A percentile compares a stretch with the other conserved stretches of the same genome.
phyloP scores from a whole-genome alignment of 53 echinoderm and acorn worm genomes.

The Echinometra lucunter region DNA sequence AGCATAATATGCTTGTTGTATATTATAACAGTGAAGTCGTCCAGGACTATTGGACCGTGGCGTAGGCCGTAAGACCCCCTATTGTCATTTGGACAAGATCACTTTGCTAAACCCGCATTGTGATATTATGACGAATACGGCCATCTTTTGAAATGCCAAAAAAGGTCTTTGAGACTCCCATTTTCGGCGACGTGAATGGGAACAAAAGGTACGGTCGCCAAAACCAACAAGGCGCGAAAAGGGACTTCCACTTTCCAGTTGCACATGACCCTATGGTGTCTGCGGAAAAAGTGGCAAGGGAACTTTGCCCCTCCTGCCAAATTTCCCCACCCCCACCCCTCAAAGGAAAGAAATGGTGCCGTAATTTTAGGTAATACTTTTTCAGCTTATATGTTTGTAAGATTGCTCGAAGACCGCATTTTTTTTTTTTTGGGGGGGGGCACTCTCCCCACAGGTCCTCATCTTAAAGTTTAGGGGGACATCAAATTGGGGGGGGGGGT shows the following conservation, averaged over 20 bases:
- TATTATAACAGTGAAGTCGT: background rate
- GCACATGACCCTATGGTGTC: background rate
- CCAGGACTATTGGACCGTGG: background rate
- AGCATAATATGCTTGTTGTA: too few relatives aligned
- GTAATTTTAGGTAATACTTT: too few relatives aligned
- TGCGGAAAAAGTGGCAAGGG: too few relatives aligned
- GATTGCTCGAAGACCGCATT: too few relatives aligned
- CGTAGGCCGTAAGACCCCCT: background rate
- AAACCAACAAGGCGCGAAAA: background rate
- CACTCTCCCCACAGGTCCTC: too few relatives aligned
- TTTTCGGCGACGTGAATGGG: background rate
- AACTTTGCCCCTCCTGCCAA: too few relatives aligned
- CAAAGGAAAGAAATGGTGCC: too few relatives aligned
- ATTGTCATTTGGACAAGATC: conserved; percentile 44
- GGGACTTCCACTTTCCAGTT: background rate
- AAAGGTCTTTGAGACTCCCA: background rate
- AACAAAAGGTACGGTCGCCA: background rate
- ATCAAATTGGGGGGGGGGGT: too few relatives aligned
- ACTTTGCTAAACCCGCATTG: background rate
- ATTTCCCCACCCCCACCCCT: too few relatives aligned
- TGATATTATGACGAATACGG: conserved; percentile 36
- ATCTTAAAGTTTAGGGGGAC: too few relatives aligned
- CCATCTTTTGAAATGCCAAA: background rate
- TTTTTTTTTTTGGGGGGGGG: too few relatives aligned
- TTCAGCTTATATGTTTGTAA: too few relatives aligned